Conservation (phyloP, 1,140 invertebrate species). For the Drosophila punjabiensis region DNA sequence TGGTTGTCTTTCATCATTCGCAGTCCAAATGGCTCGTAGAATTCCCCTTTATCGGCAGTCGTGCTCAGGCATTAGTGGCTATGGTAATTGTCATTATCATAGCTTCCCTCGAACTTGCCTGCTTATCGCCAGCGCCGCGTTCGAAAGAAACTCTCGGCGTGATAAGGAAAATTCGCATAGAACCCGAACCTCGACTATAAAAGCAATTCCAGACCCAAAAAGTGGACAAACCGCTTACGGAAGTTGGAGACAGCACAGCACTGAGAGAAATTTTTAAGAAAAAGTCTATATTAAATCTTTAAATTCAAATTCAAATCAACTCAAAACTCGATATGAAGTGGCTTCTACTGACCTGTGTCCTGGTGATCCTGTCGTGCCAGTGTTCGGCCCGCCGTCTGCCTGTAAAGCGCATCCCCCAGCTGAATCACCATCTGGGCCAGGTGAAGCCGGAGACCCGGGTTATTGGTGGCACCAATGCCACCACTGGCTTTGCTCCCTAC, state of each 20-base stretch:
- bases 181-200: constrained; percentile 52
- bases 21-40: constrained; percentile 11
- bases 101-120: constrained; percentile 58
- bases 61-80: constrained; percentile 32
- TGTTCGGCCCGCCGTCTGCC: constrained; percentile 21
- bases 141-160: constrained; percentile 55
- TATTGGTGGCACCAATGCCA: constrained; percentile 85
- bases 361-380: constrained; percentile 28
- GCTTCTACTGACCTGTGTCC: constrained; percentile 28
- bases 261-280: neutral
- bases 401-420: neutral
- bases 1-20: constrained; percentile 2
- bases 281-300: neutral
- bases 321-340: constrained; percentile 55
- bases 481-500: constrained; percentile 83
- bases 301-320: neutral
- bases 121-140: constrained; percentile 53
- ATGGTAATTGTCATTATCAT: constrained; percentile 70
- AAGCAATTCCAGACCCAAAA: constrained; percentile 30
- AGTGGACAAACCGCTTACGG: constrained; percentile 38
- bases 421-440: constrained; percentile 41
- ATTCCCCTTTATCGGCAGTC: constrained; percentile 44
- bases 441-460: constrained; percentile 69
- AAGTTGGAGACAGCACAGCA: constrained; percentile 47
- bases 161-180: constrained; percentile 54